Evolutionary conservation across 2,888 invertebrate species (phyloP), one percentile per base, ranked within the genome.

Genomic region (Meghimatium bilineatum): DNA sequence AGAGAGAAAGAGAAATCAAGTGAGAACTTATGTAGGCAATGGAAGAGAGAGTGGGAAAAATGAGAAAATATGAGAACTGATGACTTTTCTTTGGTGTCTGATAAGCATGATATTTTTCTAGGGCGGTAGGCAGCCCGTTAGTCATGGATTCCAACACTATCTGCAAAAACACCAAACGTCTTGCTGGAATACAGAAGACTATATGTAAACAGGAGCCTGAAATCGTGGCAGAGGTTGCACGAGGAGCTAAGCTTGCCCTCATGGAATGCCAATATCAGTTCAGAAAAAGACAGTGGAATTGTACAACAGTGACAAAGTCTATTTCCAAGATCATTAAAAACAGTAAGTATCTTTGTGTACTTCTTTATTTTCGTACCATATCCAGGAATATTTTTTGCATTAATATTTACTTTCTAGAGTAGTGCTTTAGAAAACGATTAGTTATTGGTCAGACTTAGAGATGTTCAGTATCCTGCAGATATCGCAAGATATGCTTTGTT

Each of bases 191-290:
- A 91, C 94, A 94, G 86, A 91, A 92, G 75, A 92, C 92, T 85
- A 94, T 94, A 71, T 98, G 98, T 94, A 95, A 96, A 89, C 96
- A 96, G 94, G 97, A 97, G 94, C 96, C 96, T 78, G 95, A 95
- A 87, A 95, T 98, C 78, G 95, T 98, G 88, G 95, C 96, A 92
- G 96, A 97, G 94, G 97, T 98, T 92, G 95, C 96, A 83, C 95
- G 96, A 91, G 98, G 98, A 34, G 96, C 97, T 85, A 89, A 89
- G 80, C 78, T 92, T 32, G 92, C 97, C 0, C 95, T 97, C 49
- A 93, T 94, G 36, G 97, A 98, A 92, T 98, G 97, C 92, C 97
- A 97, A 93, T 95, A 95, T 91, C 97, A 98, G 94, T 98, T 98
- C 94, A 94, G 95, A 82, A 94, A 95, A 86, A 94, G 97, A 86